phyloP scores from a whole-genome alignment of 1,140 invertebrate species.

The Lordiphosa stackelbergi region DNA sequence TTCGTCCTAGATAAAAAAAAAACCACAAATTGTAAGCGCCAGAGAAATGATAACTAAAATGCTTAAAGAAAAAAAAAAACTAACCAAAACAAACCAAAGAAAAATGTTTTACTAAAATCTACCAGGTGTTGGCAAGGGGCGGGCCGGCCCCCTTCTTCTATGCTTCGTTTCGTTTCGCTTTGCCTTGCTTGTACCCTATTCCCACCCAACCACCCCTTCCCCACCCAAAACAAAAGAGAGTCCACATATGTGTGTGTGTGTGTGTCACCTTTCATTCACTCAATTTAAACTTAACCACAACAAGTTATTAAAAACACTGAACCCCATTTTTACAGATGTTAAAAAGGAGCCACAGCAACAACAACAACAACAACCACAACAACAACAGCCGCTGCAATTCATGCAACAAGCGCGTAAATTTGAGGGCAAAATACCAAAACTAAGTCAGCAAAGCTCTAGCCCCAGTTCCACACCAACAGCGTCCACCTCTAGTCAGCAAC shows the following conservation, averaged over 20 bases:
- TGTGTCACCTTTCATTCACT: slow-evolving; percentile 34
- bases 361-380: slow-evolving; percentile 4
- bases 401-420: slow-evolving; percentile 73
- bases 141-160: too few species aligned
- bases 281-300: slow-evolving; percentile 13
- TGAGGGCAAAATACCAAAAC: slow-evolving; percentile 75
- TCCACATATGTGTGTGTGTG: slow-evolving; percentile 27
- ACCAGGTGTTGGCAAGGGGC: too few species aligned
- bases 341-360: slow-evolving; percentile 58
- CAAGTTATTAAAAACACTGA: slow-evolving; percentile 38
- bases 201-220: too few species aligned
- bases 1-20: too few species aligned
- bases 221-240: too few species aligned
- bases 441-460: slow-evolving; percentile 74
- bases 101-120: too few species aligned
- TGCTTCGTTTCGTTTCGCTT: too few species aligned
- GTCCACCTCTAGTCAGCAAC: slow-evolving; percentile 55
- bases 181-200: too few species aligned
- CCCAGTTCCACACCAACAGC: slow-evolving; percentile 43
- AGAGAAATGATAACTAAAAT: too few species aligned
- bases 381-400: slow-evolving; percentile 46
- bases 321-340: slow-evolving; percentile 61
- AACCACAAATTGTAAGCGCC: too few species aligned
- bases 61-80: too few species aligned
- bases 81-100: too few species aligned